Conservation (phyloP, 2,888 invertebrate species). For the Drosophila seclusa region DNA sequence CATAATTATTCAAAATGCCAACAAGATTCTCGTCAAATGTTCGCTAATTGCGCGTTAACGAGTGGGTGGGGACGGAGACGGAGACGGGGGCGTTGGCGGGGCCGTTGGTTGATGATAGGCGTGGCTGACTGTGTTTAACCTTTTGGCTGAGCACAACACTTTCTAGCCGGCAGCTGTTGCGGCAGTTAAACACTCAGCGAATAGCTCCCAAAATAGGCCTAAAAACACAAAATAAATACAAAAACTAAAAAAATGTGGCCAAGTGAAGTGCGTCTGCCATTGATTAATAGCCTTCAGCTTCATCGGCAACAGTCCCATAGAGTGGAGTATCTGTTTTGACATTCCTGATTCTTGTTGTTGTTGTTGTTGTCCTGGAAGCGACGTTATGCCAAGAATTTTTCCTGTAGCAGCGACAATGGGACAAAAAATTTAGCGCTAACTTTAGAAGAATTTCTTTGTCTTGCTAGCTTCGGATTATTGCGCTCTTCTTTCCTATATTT, state of each 20-base stretch:
- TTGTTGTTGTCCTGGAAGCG: slow-evolving; percentile 14
- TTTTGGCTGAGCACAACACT: slow-evolving; percentile 36
- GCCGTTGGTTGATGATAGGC: slow-evolving; percentile 2
- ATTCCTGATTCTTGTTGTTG: background rate
- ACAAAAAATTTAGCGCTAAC: slow-evolving; percentile 56
- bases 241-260: slow-evolving; percentile 30
- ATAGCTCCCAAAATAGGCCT: slow-evolving; percentile 34
- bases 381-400: slow-evolving; percentile 55
- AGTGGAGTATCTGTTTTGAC: background rate
- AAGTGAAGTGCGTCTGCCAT: slow-evolving; percentile 63
- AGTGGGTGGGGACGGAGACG: too few relatives aligned
- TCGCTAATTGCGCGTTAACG: slow-evolving; percentile 54
- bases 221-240: slow-evolving; percentile 5
- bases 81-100: too few relatives aligned
- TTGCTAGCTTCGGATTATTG: slow-evolving; percentile 25
- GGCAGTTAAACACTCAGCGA: slow-evolving; percentile 1
- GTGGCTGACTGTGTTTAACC: slow-evolving; percentile 48
- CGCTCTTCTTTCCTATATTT: slow-evolving; percentile 7
- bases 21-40: slow-evolving; percentile 44
- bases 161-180: slow-evolving; percentile 28
- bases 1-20: slow-evolving; percentile 78
- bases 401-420: slow-evolving; percentile 51
- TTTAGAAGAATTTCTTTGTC: slow-evolving; percentile 50
- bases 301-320: slow-evolving; percentile 44
- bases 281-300: slow-evolving; percentile 75